Base-by-base conservation (phyloP, 2,113 vertebrate species). In the Percina caprodes region DNA sequence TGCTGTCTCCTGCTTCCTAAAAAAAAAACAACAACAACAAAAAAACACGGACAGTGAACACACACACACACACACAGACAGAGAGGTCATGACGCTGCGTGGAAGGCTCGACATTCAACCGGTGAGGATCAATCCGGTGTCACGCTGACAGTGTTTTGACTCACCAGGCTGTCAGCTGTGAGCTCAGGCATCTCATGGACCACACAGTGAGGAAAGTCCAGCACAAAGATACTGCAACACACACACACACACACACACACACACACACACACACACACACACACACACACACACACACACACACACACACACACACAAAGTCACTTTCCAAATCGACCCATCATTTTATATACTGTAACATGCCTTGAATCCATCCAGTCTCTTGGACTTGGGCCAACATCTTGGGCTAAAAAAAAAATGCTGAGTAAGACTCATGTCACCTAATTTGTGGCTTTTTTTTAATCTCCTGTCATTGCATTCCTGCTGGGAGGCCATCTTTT, bases 161-260 rank as follows among this genome's bases (percentile, higher is more conserved):
- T 97, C 96, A 99, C 98, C 96, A 99, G 93, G 88, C 97, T 98
- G 87, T 99, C 98, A 0, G 98, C 97, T 0, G 97, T 99, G 62
- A 99, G 97, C 90, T 99, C 97, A 0, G 98, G 98, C 93, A 99
- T 87, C 84, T 98, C 98, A 21, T 96, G 96, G 81, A 99, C 96
- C 1, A 95, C 97, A 46, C 96, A 97, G 42, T 96, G 94, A 0
- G 98, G 97, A 59, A 97, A 99, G 94, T 99, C 98, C 95, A 99
- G 95, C 49, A 96, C 95, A 0, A 96, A 96, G 77, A 99, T 97
- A 86, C 98, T 99, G 90, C 26, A 83, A 18, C 13, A 14, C 61
- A 24, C 56, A 59, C 24, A 75, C 61, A 83, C 65, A 81, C 14
- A 39, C 1, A 16, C 15, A 63, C 2, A 63, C 35, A 9, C 8